Percentiles rank a stretch among this genome's conserved stretches.
Evolutionary conservation across 1,140 invertebrate genomes (phyloP).

Genomic region (Hycleus phaleratus): DNA sequence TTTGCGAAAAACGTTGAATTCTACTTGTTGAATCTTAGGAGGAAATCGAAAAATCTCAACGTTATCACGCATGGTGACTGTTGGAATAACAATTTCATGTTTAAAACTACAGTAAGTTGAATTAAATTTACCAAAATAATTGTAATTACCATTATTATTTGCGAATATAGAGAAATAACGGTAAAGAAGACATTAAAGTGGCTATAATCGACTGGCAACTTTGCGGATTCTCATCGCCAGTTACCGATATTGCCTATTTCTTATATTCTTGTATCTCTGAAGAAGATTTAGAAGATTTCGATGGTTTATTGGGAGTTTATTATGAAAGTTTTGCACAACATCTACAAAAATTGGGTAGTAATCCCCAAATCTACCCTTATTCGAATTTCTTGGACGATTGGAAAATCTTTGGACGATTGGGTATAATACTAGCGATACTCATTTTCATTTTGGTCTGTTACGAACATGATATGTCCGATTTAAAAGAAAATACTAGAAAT

Average conservation of each 20-base stretch:
- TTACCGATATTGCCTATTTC: background rate
- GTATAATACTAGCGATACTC: too few relatives aligned
- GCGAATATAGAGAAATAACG: background rate
- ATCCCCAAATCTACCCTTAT: background rate
- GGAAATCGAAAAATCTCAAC: constrained; percentile 23
- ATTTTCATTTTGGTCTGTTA: too few relatives aligned
- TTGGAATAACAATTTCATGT: constrained; percentile 29
- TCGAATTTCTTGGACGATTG: constrained; percentile 13
- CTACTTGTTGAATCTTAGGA: constrained; percentile 42
- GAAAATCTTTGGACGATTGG: constrained; percentile 23
- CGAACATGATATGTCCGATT: too few relatives aligned
- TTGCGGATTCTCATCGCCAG: background rate
- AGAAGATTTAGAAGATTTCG: constrained; percentile 3
- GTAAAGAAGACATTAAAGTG: background rate
- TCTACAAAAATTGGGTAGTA: background rate
- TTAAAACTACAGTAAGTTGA: constrained; percentile 24
- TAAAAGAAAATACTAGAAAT: too few relatives aligned
- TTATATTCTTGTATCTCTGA: constrained; percentile 2
- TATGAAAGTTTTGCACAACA: background rate
- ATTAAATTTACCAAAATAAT: background rate
- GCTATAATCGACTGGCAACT: constrained; percentile 5
- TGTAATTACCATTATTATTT: background rate
- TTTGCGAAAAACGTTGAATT: constrained; percentile 5
- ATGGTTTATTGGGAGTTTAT: background rate
- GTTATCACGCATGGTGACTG: constrained; percentile 23